Conservation (phyloP, 2,888 invertebrate genomes). For the Apoderus coryli region DNA sequence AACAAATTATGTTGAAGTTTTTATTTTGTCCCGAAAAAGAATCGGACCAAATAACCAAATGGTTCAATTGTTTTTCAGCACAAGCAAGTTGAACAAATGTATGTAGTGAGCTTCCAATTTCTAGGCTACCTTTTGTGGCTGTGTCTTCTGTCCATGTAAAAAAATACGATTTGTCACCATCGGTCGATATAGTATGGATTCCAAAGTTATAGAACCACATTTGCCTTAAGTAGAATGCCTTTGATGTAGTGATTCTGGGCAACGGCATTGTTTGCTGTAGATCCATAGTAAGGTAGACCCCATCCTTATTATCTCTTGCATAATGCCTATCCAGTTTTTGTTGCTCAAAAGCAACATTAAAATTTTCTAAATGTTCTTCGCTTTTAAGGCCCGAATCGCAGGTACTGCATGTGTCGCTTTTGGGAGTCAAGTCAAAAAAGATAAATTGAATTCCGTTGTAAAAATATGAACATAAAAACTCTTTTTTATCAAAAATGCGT, state of each 20-base stretch:
- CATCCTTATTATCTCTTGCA: conserved; percentile 2
- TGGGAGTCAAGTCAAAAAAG: conserved; percentile 8
- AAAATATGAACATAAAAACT: conserved; percentile 3
- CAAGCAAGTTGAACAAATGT: conserved; percentile 8
- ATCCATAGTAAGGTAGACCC: conserved; percentile 16
- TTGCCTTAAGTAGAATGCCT: conserved; percentile 18
- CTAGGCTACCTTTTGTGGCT: conserved; percentile 5
- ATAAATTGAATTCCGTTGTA: conserved; percentile 8
- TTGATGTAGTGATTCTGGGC: conserved; percentile 16
- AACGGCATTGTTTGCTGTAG: conserved; percentile 18
- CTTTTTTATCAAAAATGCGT: conserved; percentile 3
- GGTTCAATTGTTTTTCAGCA: conserved; percentile 5
- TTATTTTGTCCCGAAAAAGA: conserved; percentile 11
- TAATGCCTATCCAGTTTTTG: conserved; percentile 10
- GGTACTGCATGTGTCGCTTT: conserved; percentile 10
- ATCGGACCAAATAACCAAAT: conserved; percentile 10
- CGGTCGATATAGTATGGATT: conserved; percentile 12
- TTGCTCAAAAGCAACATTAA: conserved; percentile 9
- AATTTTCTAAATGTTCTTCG: conserved; percentile 11
- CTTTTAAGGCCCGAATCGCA: conserved; percentile 9
- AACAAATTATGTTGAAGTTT: conserved; percentile 10
- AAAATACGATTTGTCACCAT: conserved; percentile 9
- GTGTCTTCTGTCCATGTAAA: conserved; percentile 21
- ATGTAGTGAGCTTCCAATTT: conserved; percentile 8
- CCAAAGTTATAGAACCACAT: conserved; percentile 18